Conservation (phyloP, 2,113 vertebrate species). For the Tricholaema leucomelas region DNA sequence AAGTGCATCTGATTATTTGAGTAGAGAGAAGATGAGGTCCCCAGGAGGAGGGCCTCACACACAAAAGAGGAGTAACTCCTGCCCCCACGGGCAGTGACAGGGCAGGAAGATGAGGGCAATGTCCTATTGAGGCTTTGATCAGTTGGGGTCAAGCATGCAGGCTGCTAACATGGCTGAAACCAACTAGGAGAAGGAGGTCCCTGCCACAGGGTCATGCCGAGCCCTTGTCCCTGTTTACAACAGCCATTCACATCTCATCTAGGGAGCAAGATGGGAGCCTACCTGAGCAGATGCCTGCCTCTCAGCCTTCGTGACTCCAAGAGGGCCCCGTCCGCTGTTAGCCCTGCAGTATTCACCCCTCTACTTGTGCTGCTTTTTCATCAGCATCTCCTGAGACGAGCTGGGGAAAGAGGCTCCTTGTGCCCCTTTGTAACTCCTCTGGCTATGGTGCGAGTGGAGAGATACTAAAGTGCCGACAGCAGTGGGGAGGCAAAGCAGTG, state of each 20-base stretch:
- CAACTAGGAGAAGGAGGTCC: background rate
- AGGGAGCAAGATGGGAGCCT: background rate
- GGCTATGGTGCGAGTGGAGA: background rate
- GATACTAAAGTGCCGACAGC: constrained; percentile 20
- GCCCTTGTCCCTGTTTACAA: background rate
- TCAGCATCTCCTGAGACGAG: constrained; percentile 16
- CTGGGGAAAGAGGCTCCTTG: background rate
- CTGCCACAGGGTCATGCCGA: rapidly evolving
- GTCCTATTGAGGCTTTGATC: constrained; percentile 51
- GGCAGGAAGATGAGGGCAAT: background rate
- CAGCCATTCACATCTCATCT: background rate
- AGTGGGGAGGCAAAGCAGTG: background rate
- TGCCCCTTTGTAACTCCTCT: constrained; percentile 14
- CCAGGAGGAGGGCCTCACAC: constrained; percentile 2
- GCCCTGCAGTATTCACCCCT: background rate
- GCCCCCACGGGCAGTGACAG: background rate
- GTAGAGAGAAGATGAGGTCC: constrained; percentile 6
- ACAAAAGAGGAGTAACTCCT: constrained; percentile 26
- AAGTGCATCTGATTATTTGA: constrained; percentile 23
- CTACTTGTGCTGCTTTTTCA: background rate
- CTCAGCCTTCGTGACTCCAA: background rate
- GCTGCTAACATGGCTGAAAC: background rate
- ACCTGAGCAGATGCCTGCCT: background rate
- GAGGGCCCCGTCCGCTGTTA: background rate
- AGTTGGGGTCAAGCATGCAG: constrained; percentile 6